A percentile compares a stretch with the other conserved stretches of the same genome.
Evolutionary conservation across 2,797 vertebrate genomes (phyloP).

Genomic region (Miichthys miiuy): DNA sequence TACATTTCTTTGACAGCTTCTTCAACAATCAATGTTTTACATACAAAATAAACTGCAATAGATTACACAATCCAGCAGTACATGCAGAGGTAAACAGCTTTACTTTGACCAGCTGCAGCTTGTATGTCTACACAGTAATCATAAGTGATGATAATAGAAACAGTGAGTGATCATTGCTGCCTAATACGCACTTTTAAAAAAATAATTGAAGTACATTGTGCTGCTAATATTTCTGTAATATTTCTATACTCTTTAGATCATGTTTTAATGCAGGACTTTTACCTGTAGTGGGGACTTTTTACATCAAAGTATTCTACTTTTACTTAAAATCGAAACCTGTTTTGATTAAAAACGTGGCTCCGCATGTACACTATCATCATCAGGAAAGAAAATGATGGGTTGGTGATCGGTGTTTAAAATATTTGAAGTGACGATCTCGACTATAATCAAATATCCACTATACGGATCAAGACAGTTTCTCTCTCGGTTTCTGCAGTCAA

Average conservation of each 20-base stretch:
- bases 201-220: not conserved
- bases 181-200: not conserved
- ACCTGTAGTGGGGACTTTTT: not conserved
- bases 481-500: not conserved
- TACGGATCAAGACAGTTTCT: not conserved
- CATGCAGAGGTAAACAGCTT: not conserved
- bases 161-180: not conserved
- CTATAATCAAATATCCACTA: not conserved
- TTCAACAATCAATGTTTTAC: not conserved
- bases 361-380: not conserved
- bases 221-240: not conserved
- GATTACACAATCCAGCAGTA: not conserved
- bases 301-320: not conserved
- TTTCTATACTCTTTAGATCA: not conserved
- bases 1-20: not conserved
- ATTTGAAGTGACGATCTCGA: not conserved
- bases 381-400: not conserved
- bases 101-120: not conserved
- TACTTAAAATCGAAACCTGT: not conserved
- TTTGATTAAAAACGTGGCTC: not conserved
- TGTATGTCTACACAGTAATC: not conserved
- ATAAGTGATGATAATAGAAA: not conserved
- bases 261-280: not conserved
- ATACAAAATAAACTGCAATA: not conserved
- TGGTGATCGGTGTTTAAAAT: too few relatives aligned